A percentile compares a stretch with the other conserved stretches of the same genome.
Conservation (phyloP, 2,797 vertebrate species). For the Gymnopithys bicolor region DNA sequence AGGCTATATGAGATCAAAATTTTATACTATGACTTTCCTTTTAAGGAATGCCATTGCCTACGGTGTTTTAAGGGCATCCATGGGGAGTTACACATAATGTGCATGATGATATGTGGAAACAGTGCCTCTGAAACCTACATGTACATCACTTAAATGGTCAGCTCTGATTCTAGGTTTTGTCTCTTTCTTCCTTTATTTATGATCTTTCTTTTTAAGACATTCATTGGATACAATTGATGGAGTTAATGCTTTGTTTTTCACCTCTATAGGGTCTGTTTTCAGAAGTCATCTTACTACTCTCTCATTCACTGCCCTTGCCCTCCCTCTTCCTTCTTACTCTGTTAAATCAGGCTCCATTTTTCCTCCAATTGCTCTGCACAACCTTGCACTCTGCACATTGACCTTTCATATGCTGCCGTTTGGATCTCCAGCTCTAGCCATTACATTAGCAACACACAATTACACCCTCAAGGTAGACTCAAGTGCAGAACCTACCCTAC, state of each 20-base stretch:
- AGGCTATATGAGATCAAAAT: background rate
- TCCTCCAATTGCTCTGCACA: constrained; percentile 50
- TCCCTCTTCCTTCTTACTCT: constrained; percentile 30
- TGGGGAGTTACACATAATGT: background rate
- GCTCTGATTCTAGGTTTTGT: background rate
- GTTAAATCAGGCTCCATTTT: constrained; percentile 51
- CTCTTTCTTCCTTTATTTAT: background rate
- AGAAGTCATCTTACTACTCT: background rate
- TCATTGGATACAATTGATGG: background rate
- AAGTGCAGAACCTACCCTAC: constrained; percentile 76
- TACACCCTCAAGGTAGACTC: constrained; percentile 83
- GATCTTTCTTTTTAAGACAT: background rate
- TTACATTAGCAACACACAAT: constrained; percentile 86
- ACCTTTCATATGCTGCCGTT: constrained; percentile 74
- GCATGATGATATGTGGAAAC: background rate
- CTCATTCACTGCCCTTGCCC: background rate
- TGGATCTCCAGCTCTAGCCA: constrained; percentile 79
- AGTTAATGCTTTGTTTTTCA: constrained; percentile 20
- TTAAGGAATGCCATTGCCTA: background rate
- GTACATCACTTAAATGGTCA: background rate
- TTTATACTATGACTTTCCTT: background rate
- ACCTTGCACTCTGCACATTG: constrained; percentile 70
- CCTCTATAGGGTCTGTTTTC: background rate
- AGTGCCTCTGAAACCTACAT: background rate
- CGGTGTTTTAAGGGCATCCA: background rate